A percentile compares a stretch with the other conserved stretches of the same genome.
phyloP scores from a whole-genome alignment of 2,113 vertebrate genomes.

The Hiodon tergisus region DNA sequence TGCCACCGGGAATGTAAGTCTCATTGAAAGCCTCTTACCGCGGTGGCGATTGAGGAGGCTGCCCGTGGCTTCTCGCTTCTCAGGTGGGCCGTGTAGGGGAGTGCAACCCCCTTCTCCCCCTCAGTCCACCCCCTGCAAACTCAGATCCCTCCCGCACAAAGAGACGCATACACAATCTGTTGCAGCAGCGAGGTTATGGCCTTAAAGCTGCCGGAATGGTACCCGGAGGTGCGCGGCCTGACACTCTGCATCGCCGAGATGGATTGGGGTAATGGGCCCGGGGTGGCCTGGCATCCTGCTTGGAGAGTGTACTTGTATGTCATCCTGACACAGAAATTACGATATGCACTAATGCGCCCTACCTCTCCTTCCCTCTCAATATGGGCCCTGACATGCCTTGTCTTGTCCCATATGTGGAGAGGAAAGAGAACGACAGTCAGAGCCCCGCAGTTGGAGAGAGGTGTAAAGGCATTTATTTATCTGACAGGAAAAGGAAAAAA shows the following conservation, averaged over 20 bases:
- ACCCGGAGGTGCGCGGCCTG: not conserved
- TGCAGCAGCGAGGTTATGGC: not conserved
- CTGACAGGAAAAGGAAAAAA: not conserved
- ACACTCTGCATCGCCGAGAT: not conserved
- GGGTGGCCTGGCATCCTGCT: not conserved
- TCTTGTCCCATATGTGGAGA: not conserved
- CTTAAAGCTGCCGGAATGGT: not conserved
- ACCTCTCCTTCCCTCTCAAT: too few species aligned
- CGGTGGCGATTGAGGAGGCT: too few species aligned
- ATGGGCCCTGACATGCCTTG: too few species aligned
- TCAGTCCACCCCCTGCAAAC: not conserved
- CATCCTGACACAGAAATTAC: not conserved
- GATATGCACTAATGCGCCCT: not conserved
- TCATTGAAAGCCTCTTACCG: too few species aligned
- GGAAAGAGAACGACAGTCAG: not conserved
- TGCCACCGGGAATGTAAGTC: too few species aligned
- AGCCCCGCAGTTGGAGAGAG: slow-evolving; percentile 8
- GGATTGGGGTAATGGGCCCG: not conserved
- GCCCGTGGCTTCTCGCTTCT: too few species aligned
- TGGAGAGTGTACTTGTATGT: not conserved
- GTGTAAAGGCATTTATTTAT: slow-evolving; percentile 23
- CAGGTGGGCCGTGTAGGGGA: too few species aligned
- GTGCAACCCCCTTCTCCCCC: too few species aligned
- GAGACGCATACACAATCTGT: not conserved
- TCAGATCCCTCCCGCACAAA: not conserved